Base-by-base conservation (phyloP, 2,888 invertebrate species). In the Podotricha telesiphe region DNA sequence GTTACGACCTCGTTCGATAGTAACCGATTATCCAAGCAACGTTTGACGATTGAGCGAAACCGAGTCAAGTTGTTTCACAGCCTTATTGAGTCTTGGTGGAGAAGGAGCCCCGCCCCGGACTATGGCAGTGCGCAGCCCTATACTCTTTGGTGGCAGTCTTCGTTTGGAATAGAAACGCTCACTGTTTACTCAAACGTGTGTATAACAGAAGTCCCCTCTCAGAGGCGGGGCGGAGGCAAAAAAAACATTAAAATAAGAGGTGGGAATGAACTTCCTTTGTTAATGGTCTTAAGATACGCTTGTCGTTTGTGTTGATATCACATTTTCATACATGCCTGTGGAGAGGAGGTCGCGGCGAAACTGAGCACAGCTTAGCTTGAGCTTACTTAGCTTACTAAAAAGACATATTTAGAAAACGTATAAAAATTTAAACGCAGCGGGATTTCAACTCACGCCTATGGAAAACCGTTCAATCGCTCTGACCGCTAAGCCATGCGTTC, bases 61-160 rank as follows among this genome's bases (percentile, higher is more conserved):
- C 88, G 86, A 88, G 87, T 81, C 77, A 73, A 81, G 88, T 88
- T 89, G 84, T 86, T 88, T 91, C 92, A 92, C 92, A 92, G 92
- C 92, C 92, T 88, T 88, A 79, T 82, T 78, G 78, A 86, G 89
- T 91, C 89, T 91, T 88, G 87, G 84, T 88, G 84, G 82, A 87
- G 73, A 77, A 80, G 82, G 37, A 37, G 80, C 79, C 85, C 88
- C 87, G 87, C 79, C 86, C 56, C 42, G 17, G 42, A 48, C 48
- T 45, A 17, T 63, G 62, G 65, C 68, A 72, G 62, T 72, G 69
- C 62, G 70, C 72, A 67, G 61, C 13, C 47, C 58, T 65, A 66
- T 65, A 48, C 34, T 74, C 71, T 73, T 74, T 73, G 74, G 73
- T 72, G 68, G 22, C 68, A 28, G 22, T 53, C 53, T 37, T 40